Base-by-base conservation (phyloP, 2,797 vertebrate species). In the Leptodactylus fallax region DNA sequence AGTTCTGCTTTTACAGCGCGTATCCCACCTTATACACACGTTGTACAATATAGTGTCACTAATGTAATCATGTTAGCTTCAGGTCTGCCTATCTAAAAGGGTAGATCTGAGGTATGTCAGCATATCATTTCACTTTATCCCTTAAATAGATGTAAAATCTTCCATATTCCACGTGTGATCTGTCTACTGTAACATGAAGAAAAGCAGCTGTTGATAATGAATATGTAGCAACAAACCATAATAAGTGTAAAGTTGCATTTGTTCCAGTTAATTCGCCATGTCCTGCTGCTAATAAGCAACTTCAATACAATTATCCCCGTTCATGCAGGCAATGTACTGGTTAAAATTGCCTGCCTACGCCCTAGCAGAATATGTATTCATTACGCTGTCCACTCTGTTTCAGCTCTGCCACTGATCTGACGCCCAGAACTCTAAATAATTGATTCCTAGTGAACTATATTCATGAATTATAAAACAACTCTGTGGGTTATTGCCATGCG, bases 381-480 rank as follows among this genome's bases (percentile, higher is more conserved):
- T 77, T 63, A 76, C 36, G 71, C 56, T 51, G 71, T 56, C 83
- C 36, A 77, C 82, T 74, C 56, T 0, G 69, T 60, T 84, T 49
- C 79, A 74, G 67, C 67, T 53, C 45, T 21, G 49, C 49, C 77
- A 79, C 60, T 79, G 16, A 86, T 79, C 76, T 58, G 23, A 63
- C 13, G 16, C 79, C 69, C 79, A 27, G 69, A 77, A 60, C 17
- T 14, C 55, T 87, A 76, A 87, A 87, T 87, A 76, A 87, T 87
- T 87, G 0, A 87, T 74, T 76, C 14, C 53, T 13, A 82, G 86
- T 60, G 79, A 87, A 63, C 86, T 60, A 51, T 61, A 51, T 25
- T 82, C 86, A 87, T 81, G 86, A 74, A 87, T 87, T 87, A 81
- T 87, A 55, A 16, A 87, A 65, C 67, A 65, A 14, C 65, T 81